Conservation (phyloP, 1,140 invertebrate genomes). For the Lucilia cuprina region DNA sequence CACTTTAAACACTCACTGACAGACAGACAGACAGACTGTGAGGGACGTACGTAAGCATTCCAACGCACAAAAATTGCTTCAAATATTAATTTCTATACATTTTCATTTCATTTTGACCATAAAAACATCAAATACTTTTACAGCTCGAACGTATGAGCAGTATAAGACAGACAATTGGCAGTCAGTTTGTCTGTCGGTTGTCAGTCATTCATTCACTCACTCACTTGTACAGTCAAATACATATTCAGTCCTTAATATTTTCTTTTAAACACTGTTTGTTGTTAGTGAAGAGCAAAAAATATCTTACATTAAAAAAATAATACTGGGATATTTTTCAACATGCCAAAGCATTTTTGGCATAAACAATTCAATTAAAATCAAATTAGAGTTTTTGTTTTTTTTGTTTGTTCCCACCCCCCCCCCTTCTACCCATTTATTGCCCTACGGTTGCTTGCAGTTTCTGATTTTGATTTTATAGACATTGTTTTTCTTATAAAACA, state of each 20-base stretch:
- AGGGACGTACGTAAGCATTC: background rate
- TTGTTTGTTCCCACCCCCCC: background rate
- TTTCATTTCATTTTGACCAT: constrained; percentile 3
- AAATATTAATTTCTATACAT: constrained; percentile 13
- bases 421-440: too few relatives aligned
- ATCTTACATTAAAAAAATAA: background rate
- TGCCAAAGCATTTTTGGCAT: constrained; percentile 17
- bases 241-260: background rate
- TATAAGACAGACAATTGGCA: background rate
- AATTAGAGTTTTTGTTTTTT: background rate
- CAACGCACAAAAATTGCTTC: background rate
- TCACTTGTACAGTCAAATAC: background rate
- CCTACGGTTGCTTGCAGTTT: too few relatives aligned
- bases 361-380: constrained; percentile 18
- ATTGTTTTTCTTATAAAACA: too few relatives aligned
- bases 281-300: background rate
- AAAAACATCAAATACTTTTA: background rate
- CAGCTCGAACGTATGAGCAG: background rate
- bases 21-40: background rate
- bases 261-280: background rate
- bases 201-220: background rate
- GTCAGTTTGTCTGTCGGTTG: background rate
- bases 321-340: background rate
- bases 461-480: too few relatives aligned
- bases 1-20: background rate